A percentile compares a stretch with the other conserved stretches of the same genome.
phyloP scores from a whole-genome alignment of 2,113 vertebrate species.

The Cichladusa arquata region DNA sequence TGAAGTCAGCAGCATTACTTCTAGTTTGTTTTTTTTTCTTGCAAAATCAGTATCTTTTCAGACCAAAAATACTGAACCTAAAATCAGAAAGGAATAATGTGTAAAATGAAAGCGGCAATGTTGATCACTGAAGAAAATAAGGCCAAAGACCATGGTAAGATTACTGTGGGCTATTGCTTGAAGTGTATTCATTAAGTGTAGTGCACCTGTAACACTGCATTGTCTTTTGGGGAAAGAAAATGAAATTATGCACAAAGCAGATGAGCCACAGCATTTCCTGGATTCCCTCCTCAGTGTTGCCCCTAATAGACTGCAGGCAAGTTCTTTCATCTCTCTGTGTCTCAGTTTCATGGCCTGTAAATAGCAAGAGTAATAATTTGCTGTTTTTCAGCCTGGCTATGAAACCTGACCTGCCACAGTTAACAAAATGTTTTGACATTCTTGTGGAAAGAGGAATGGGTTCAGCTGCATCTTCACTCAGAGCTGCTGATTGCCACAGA shows the following conservation, averaged over 20 bases:
- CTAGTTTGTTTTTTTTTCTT: background rate
- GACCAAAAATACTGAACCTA: background rate
- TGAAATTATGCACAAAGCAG: background rate
- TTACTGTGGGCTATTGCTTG: background rate
- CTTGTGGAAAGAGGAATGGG: background rate
- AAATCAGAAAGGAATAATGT: background rate
- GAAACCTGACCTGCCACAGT: conserved; percentile 24
- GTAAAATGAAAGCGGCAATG: background rate
- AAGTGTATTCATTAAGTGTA: background rate
- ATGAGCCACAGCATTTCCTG: background rate
- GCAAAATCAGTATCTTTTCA: background rate
- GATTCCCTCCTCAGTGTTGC: background rate
- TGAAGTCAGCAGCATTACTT: background rate
- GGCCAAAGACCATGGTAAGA: background rate
- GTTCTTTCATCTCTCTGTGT: background rate
- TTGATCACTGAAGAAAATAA: background rate
- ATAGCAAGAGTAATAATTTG: conserved; percentile 1
- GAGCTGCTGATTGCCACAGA: background rate
- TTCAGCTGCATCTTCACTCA: background rate
- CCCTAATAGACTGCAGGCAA: background rate
- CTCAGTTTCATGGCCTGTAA: conserved; percentile 23
- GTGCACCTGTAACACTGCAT: background rate
- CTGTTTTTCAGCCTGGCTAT: background rate
- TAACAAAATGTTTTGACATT: conserved; percentile 27
- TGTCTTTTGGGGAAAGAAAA: background rate